These are phyloP conservation scores for Acanthurus tractus DNA, from an alignment of 2,797 vertebrate genomes.

Conservation along the genomic window DNA sequence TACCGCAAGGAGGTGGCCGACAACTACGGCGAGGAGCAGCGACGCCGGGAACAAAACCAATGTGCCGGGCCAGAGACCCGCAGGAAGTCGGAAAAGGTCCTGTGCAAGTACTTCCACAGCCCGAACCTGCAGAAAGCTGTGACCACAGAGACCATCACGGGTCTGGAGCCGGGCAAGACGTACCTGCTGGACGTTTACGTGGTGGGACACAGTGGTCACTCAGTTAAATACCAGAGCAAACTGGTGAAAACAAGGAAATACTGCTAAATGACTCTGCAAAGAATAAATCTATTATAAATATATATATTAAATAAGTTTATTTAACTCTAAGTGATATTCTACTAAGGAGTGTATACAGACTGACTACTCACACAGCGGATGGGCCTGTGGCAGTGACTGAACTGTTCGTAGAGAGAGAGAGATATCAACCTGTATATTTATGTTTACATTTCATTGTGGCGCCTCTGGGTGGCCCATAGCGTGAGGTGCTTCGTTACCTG, in stretches of 20 bases:
- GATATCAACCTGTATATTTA: slow-evolving; percentile 91
- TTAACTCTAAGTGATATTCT: slow-evolving; percentile 91
- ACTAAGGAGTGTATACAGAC: slow-evolving; percentile 87
- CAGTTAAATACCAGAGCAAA: slow-evolving; percentile 98
- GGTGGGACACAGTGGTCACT: slow-evolving; percentile 95
- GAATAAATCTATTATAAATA: slow-evolving; percentile 89
- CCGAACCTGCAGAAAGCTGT: slow-evolving; percentile 97
- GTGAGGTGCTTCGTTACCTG: slow-evolving; percentile 62
- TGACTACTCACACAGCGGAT: slow-evolving; percentile 91
- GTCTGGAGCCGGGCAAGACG: slow-evolving; percentile 93
- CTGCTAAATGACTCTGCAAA: slow-evolving; percentile 91
- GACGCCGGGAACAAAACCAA: slow-evolving; percentile 94
- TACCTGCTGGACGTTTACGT: slow-evolving; percentile 98
- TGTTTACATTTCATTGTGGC: slow-evolving; percentile 86
- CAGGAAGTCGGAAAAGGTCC: slow-evolving; percentile 95
- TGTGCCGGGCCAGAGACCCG: slow-evolving; percentile 94
- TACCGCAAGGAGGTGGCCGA: slow-evolving; percentile 94
- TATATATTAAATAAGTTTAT: slow-evolving; percentile 87
- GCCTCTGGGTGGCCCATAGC: slow-evolving; percentile 64
- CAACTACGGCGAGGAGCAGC: slow-evolving; percentile 91
- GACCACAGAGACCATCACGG: slow-evolving; percentile 95
- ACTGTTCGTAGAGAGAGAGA: slow-evolving; percentile 90
- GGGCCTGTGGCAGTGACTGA: slow-evolving; percentile 88
- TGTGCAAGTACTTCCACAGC: slow-evolving; percentile 99
- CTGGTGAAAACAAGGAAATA: slow-evolving; percentile 98